A percentile compares a stretch with the other conserved stretches of the same genome.
Conservation (phyloP, 1,140 invertebrate species). For the Apis laboriosa region DNA sequence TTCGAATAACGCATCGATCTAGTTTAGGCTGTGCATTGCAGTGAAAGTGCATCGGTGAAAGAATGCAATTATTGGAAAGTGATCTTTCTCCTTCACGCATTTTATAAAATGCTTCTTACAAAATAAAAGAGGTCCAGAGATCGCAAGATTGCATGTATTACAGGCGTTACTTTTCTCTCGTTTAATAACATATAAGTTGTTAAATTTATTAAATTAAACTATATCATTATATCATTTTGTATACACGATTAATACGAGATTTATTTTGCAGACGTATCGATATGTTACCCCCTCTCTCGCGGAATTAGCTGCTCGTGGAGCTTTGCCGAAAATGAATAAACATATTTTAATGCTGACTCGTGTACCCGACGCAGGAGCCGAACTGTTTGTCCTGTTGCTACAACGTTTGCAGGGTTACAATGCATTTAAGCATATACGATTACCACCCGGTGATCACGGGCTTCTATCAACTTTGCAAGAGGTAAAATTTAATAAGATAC, state of each 20-base stretch:
- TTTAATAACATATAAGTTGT: no score
- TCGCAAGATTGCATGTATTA: background rate
- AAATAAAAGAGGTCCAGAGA: background rate
- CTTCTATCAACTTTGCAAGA: slow-evolving; percentile 78
- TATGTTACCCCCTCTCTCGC: slow-evolving; percentile 82
- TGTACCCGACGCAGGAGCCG: slow-evolving; percentile 85
- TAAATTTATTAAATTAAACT: background rate
- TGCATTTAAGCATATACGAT: slow-evolving; percentile 83
- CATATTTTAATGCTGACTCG: slow-evolving; percentile 85
- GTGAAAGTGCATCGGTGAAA: slow-evolving; percentile 35
- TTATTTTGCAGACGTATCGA: slow-evolving; percentile 58
- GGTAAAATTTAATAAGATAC: slow-evolving; percentile 67
- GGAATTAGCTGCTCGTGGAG: slow-evolving; percentile 76
- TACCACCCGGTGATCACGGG: slow-evolving; percentile 78
- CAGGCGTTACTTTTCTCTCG: no score
- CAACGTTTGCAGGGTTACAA: slow-evolving; percentile 84
- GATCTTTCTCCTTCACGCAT: slow-evolving; percentile 27
- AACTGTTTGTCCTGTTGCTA: slow-evolving; percentile 84
- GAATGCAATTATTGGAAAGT: slow-evolving; percentile 39
- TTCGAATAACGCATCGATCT: background rate
- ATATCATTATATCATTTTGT: background rate
- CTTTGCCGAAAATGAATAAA: slow-evolving; percentile 79
- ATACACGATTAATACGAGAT: background rate
- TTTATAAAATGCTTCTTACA: background rate
- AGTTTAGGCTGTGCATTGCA: slow-evolving; percentile 2